Evolutionary conservation across 2,888 invertebrate genomes (phyloP), one percentile per base, ranked within the genome.

Genomic region (Teleiodes luculella): DNA sequence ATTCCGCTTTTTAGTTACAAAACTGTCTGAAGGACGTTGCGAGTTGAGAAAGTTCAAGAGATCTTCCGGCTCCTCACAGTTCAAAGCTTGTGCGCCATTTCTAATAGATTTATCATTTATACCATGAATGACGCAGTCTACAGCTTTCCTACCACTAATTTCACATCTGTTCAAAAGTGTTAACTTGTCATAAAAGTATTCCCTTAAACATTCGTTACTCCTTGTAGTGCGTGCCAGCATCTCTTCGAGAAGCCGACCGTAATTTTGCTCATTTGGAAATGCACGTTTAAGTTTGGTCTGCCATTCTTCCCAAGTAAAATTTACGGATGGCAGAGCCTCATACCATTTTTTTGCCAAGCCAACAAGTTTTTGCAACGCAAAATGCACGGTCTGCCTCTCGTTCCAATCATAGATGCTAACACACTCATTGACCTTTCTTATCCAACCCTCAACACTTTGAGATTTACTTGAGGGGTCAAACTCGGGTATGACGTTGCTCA

Each of bases 101-200:
- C 57, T 41, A 16, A 61, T 50, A n/a, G 60, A 55, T 6, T 35
- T 56, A 48, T 66, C 60, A 3, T 5, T 28, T 33, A 61, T 58
- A 1, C 64, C 64, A 16, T 63, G 52, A 11, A 65, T 49, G 1
- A 65, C 28, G 46, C 67, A 66, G 33, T 63, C 63, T 6, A 66
- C 65, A 3, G 62, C 66, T 13, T 62, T 57, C 10, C 49, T 59
- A 0, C 58, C 61, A 16, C n/a, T 52, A 14, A 63, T 60, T 18
- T 58, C 57, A 45, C 61, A 61, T 31, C 59, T 52, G 53, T 54
- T 60, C 33, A 60, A 14, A 4, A 62, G 35, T 10, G 39, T 46
- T 11, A 58, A 36, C 39, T 61, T 63, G 8, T 61, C 61, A 30
- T 59, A 61, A 45, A 58, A 63, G 46, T 59, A 63, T n/a, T 57